phyloP scores from a whole-genome alignment of 2,797 vertebrate genomes.

The Prionace glauca region DNA sequence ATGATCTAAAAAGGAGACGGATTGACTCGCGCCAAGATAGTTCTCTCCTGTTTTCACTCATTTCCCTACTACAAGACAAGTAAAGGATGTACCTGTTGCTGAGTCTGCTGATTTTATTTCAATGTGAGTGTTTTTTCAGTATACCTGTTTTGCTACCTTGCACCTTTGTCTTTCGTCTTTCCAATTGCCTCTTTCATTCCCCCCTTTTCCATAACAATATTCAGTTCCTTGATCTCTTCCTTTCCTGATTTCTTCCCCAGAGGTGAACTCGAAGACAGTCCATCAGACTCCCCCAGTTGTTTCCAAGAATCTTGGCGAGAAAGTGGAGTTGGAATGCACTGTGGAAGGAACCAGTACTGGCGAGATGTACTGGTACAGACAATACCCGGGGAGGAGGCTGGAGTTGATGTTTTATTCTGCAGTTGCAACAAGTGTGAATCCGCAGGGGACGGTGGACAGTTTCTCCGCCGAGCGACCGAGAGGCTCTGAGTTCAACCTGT shows the following conservation, averaged over 20 bases:
- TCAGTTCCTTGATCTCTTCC: neutral
- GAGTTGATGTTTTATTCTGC: neutral
- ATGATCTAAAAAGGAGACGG: neutral
- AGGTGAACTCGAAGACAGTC: neutral
- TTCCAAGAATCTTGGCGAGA: no score
- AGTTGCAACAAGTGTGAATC: rapidly evolving
- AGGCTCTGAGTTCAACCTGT: neutral
- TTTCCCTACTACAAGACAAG: neutral
- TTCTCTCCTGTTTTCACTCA: neutral
- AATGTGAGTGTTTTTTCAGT: no score
- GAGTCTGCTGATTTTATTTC: neutral
- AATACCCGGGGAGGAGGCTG: neutral
- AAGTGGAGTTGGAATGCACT: neutral
- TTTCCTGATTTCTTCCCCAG: neutral
- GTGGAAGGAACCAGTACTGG: neutral
- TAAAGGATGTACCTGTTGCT: neutral
- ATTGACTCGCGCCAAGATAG: neutral
- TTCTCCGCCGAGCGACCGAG: neutral
- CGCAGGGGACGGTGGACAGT: neutral
- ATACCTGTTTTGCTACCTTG: no score
- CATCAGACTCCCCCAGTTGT: no score
- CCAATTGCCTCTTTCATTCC: no score
- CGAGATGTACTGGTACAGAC: neutral
- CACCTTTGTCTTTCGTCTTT: no score
- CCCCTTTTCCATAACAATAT: no score